Percentiles rank a stretch among this genome's conserved stretches.
phyloP scores from a whole-genome alignment of 2,113 vertebrate genomes.

The Psittacula cyanocephala region DNA sequence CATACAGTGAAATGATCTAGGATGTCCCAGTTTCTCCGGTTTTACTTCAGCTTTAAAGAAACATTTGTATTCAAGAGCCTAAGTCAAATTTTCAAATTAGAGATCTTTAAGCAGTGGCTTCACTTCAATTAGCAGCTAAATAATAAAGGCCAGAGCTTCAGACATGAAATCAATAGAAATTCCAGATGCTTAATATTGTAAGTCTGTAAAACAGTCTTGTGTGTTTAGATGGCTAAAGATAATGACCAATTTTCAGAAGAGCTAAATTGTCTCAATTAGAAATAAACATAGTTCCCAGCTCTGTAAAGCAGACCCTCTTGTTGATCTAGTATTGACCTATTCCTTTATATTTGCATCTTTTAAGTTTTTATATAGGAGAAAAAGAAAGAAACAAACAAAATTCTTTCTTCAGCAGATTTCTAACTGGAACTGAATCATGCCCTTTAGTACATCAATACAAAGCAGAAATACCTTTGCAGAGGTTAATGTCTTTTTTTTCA shows the following conservation, averaged over 20 bases:
- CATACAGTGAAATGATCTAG: not conserved
- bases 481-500: not conserved
- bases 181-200: not conserved
- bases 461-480: not conserved
- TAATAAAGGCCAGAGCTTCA: not conserved
- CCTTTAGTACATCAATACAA: not conserved
- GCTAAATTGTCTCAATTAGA: constrained; percentile 1
- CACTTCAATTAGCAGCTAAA: constrained; percentile 7
- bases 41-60: not conserved
- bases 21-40: not conserved
- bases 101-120: not conserved
- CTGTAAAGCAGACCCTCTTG: not conserved
- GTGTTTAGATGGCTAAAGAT: not conserved
- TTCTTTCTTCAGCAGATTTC: not conserved
- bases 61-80: not conserved
- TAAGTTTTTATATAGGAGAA: not conserved
- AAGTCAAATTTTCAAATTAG: not conserved
- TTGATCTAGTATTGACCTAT: not conserved
- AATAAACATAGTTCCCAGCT: not conserved
- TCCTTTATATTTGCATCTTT: not conserved
- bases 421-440: not conserved
- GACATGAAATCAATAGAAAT: constrained; percentile 42
- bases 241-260: constrained; percentile 18
- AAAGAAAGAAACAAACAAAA: not conserved
- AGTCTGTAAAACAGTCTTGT: not conserved